Evolutionary conservation across 2,888 invertebrate species (phyloP).

Genomic region (Calephelis perditalis): DNA sequence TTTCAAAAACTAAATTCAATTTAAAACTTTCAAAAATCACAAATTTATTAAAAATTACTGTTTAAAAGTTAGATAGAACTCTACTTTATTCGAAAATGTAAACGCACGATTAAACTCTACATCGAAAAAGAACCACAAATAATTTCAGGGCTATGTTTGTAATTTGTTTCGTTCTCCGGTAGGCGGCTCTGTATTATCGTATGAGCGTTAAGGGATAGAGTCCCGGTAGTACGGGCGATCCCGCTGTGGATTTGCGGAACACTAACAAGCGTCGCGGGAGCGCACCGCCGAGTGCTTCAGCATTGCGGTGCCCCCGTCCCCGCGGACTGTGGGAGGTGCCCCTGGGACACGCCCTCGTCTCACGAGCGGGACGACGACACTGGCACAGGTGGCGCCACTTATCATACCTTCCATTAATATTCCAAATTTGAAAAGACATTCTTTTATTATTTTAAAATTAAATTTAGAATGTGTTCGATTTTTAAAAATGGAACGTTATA

Average conservation of each 20-base stretch:
- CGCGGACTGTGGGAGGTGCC: conserved; percentile 75
- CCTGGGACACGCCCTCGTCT: conserved; percentile 78
- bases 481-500: conserved; percentile 26
- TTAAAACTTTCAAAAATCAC: conserved; percentile 29
- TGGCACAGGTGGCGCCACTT: conserved; percentile 65
- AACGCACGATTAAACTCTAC: conserved; percentile 26
- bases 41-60: background rate
- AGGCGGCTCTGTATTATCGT: conserved; percentile 71
- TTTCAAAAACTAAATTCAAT: conserved; percentile 30
- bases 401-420: conserved; percentile 26
- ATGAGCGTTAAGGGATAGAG: conserved; percentile 69
- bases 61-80: too few species aligned
- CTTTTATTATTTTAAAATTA: conserved; percentile 14
- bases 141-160: background rate
- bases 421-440: conserved; percentile 22
- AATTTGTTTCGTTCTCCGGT: conserved; percentile 40
- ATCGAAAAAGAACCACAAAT: too few species aligned
- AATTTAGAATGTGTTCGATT: conserved; percentile 29
- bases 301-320: conserved; percentile 75
- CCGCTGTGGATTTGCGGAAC: conserved; percentile 77
- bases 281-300: conserved; percentile 71
- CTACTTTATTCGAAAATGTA: conserved; percentile 1
- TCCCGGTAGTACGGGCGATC: conserved; percentile 76
- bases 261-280: conserved; percentile 78
- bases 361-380: conserved; percentile 70